Base-by-base conservation (phyloP, 2,113 vertebrate species). In the Cephalopterus ornatus region DNA sequence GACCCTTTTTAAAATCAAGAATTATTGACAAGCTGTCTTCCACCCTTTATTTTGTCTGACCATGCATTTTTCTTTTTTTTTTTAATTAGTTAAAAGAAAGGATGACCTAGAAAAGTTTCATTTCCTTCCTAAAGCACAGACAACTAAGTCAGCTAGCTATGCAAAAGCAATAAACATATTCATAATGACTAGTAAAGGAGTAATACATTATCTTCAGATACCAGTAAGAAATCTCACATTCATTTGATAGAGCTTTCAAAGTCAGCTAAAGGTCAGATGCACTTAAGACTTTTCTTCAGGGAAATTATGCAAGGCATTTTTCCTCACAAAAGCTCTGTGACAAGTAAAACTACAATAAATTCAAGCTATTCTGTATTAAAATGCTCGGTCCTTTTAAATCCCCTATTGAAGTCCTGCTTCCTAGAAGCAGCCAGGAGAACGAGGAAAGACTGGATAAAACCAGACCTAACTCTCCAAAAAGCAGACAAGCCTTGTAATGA, bases 111-210 rank as follows among this genome's bases (percentile, higher is more conserved):
- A 91, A 87, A 84, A 89, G 77, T 73, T 78, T 76, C 15, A 62
- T 62, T 63, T 92, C 61, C 73, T 93, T 94, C 77, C 70, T 46
- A 26, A 82, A 91, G 47, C 28, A 41, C 44, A 91, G 46, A 89
- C 81, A 32, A 92, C 81, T 92, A 71, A 73, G 94, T 59, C 81
- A 85, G 66, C 78, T 22, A 94, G 67, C 90, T 93, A 70, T 84
- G 82, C 61, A 84, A 94, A 88, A 93, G 58, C 59, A 89, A 76
- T 85, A 93, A 93, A 85, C 63, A 66, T 32, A 75, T 26, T 77
- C 67, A 70, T 35, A 83, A 58, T n/a, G 67, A 76, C 53, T 66
- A 85, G 49, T 50, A 83, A 91, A 94, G 59, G 22, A 94, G 37
- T 41, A 77, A 91, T 72, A 72, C 15, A 85, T 83, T 77, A 73